Conservation (phyloP, 2,888 invertebrate genomes). For the Drosophila silvestris region DNA sequence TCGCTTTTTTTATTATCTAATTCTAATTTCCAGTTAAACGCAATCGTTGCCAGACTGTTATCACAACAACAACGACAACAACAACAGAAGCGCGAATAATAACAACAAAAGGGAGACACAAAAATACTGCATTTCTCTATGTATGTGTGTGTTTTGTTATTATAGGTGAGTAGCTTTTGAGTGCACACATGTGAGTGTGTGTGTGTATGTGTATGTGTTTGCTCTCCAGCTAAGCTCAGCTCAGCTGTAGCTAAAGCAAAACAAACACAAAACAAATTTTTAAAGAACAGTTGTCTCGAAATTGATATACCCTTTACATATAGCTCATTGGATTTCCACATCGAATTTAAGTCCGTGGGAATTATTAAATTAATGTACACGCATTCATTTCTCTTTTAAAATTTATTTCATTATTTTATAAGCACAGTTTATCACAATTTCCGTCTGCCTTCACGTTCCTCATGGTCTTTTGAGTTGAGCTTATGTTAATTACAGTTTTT, state of each 20-base stretch:
- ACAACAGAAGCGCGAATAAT: slow-evolving; percentile 27
- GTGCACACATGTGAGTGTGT: slow-evolving; percentile 26
- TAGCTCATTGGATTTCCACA: not conserved
- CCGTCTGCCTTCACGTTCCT: not conserved
- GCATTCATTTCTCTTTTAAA: not conserved
- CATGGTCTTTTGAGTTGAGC: not conserved
- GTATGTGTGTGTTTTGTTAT: slow-evolving; percentile 17
- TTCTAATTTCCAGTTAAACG: slow-evolving; percentile 42
- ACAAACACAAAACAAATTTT: slow-evolving; percentile 21
- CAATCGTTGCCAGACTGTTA: slow-evolving; percentile 58
- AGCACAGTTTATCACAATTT: not conserved
- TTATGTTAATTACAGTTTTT: not conserved
- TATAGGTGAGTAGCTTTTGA: slow-evolving; percentile 61
- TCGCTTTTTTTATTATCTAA: slow-evolving; percentile 19
- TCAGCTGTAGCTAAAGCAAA: slow-evolving; percentile 41
- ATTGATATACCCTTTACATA: not conserved
- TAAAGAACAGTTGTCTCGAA: not conserved
- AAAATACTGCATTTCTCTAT: slow-evolving; percentile 16
- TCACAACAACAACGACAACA: slow-evolving; percentile 55
- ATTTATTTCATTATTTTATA: not conserved
- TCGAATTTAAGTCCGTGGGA: not conserved
- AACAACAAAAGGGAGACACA: slow-evolving; percentile 13
- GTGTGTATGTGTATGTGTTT: slow-evolving; percentile 39
- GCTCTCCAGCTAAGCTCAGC: slow-evolving; percentile 54
- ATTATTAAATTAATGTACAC: not conserved